Conservation (phyloP, 1,140 invertebrate genomes). For the Drosophila tani region DNA sequence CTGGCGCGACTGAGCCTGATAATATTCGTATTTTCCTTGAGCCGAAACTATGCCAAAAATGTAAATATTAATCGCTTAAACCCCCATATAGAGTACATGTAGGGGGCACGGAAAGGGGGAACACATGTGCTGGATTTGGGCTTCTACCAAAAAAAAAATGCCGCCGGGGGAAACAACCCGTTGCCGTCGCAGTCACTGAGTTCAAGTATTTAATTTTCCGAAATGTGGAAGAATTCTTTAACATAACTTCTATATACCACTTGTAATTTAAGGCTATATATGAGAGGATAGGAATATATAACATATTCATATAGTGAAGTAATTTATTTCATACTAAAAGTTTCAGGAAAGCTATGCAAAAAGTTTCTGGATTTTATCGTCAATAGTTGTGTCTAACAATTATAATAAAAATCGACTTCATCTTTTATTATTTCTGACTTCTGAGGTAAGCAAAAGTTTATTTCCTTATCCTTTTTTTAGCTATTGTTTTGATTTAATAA, state of each 20-base stretch:
- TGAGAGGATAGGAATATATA: background rate
- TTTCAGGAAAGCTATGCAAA: background rate
- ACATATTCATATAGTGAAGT: background rate
- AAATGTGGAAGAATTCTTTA: background rate
- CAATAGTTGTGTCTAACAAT: background rate
- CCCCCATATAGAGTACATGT: background rate
- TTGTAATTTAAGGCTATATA: background rate
- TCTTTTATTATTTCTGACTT: no score
- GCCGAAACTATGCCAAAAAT: background rate
- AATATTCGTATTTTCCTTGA: background rate
- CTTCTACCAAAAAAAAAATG: no score
- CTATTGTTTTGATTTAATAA: no score
- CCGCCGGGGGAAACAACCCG: no score
- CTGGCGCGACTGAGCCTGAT: background rate
- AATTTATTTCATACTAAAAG: background rate
- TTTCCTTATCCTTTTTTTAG: no score
- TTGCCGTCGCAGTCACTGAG: background rate
- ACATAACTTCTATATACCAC: background rate
- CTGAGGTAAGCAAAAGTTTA: background rate
- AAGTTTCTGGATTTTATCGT: background rate
- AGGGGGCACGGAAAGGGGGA: no score
- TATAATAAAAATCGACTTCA: no score
- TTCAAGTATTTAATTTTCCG: background rate
- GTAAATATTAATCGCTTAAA: background rate
- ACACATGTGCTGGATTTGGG: no score